A percentile compares a stretch with the other conserved stretches of the same genome.
phyloP scores from a whole-genome alignment of 2,113 vertebrate genomes.

The Poecilia latipinna region DNA sequence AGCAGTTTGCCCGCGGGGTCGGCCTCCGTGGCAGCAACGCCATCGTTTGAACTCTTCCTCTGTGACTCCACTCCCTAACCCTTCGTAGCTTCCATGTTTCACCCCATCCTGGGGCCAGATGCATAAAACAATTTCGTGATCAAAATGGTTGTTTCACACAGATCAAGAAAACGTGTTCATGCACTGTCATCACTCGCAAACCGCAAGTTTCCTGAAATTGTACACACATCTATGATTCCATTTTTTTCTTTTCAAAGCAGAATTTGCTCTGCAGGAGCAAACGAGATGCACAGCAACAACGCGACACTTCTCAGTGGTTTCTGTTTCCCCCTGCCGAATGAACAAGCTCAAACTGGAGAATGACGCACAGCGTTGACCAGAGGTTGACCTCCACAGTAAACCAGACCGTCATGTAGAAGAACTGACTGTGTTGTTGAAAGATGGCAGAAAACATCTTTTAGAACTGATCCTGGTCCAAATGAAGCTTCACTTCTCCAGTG shows the following conservation, averaged over 20 bases:
- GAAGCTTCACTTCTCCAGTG: too few relatives aligned
- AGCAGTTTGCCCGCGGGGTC: conserved; percentile 94
- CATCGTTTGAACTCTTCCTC: conserved; percentile 81
- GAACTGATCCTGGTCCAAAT: too few relatives aligned
- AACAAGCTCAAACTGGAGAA: neutral
- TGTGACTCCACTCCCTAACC: conserved; percentile 33
- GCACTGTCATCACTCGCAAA: neutral
- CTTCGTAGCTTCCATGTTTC: conserved; percentile 9
- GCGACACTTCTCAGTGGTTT: neutral
- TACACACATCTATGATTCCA: too few relatives aligned
- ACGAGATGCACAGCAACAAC: neutral
- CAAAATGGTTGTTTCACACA: neutral
- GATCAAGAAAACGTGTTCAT: neutral
- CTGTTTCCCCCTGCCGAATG: neutral
- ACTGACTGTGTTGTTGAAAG: too few relatives aligned
- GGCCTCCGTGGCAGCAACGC: conserved; percentile 88
- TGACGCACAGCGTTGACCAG: neutral
- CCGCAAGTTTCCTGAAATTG: neutral
- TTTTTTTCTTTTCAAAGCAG: neutral
- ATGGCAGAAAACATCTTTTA: too few relatives aligned
- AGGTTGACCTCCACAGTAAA: neutral
- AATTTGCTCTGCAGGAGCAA: neutral
- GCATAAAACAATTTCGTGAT: neutral
- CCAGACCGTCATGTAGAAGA: neutral
- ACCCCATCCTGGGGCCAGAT: conserved; percentile 25